Base-by-base conservation (phyloP, 1,140 invertebrate species). In the Rhopalosiphum maidis region DNA sequence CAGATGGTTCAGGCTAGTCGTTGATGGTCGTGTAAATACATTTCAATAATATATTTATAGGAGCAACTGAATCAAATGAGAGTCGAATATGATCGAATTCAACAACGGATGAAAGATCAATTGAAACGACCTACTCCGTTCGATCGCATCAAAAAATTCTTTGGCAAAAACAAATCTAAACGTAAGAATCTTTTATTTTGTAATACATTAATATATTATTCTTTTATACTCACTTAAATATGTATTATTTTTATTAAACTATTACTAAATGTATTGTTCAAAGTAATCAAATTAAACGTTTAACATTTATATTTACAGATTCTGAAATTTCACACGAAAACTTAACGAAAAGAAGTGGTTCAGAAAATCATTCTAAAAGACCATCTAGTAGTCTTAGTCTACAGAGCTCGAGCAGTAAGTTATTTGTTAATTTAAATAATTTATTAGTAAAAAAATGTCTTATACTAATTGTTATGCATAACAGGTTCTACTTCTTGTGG, bases 1-100 rank as follows among this genome's bases (percentile, higher is more conserved):
- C 60, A 77, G 4, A 15, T 77, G 30, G 1, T 77, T n/a, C 5
- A 18, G 4, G 4, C 0, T n/a, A 77, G 15, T n/a, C 4, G 0
- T 77, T 77, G 15, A 77, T n/a, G 11, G n/a, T 77, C n/a, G 18
- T 77, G 4, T 77, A 77, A 77, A 77, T 35, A 48, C 9, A 87
- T 88, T 60, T 3, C 8, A 30, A 43, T 35, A 92, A 94, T 55
- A 89, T 54, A 54, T 46, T 4, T n/a, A 35, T 93, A 95, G 94
- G 97, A 97, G 46, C 97, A 98, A 94, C 95, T 98, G 11, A 96
- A 97, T 90, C 96, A 97, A 94, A 97, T 98, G 97, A 95, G 97
- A 48, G 96, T 97, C 41, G 97, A 97, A 94, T 98, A 98, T 94
- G 97, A 98, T 91, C 96, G 97, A 94, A 97, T 98, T 94, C 97